These are phyloP conservation scores for Zonitis immaculata DNA, from an alignment of 2,888 invertebrate genomes.

Conservation along the genomic window DNA sequence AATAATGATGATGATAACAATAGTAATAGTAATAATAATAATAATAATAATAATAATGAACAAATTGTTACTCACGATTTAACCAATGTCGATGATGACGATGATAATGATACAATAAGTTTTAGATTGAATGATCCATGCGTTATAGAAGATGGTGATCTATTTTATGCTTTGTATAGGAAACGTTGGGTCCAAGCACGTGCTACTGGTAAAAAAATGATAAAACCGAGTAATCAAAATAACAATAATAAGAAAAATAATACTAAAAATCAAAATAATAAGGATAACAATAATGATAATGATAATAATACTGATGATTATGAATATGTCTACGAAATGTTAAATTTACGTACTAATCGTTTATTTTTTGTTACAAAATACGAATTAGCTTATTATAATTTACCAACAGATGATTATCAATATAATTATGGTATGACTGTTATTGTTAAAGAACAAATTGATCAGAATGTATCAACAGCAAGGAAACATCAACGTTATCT, in stretches of 20 bases:
- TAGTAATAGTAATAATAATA: too few species aligned
- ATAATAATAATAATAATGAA: too few species aligned
- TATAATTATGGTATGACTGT: background rate
- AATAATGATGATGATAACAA: too few species aligned
- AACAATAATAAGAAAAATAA: background rate
- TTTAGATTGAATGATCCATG: too few species aligned
- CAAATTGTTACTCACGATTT: too few species aligned
- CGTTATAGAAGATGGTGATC: background rate
- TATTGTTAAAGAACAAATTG: background rate
- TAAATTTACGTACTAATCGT: background rate
- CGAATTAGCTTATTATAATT: background rate
- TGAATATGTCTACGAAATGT: background rate
- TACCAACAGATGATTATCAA: background rate
- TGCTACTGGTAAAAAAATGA: background rate
- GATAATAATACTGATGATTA: background rate
- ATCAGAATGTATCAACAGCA: background rate
- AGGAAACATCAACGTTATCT: background rate
- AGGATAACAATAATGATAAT: too few species aligned
- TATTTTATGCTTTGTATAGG: background rate
- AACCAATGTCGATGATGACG: background rate
- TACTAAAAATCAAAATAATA: background rate
- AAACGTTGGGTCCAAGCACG: background rate
- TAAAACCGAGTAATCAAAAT: background rate
- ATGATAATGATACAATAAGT: background rate
- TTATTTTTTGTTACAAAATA: background rate